Evolutionary conservation across 2,888 invertebrate genomes (phyloP).

Genomic region (Encarsia formosa): DNA sequence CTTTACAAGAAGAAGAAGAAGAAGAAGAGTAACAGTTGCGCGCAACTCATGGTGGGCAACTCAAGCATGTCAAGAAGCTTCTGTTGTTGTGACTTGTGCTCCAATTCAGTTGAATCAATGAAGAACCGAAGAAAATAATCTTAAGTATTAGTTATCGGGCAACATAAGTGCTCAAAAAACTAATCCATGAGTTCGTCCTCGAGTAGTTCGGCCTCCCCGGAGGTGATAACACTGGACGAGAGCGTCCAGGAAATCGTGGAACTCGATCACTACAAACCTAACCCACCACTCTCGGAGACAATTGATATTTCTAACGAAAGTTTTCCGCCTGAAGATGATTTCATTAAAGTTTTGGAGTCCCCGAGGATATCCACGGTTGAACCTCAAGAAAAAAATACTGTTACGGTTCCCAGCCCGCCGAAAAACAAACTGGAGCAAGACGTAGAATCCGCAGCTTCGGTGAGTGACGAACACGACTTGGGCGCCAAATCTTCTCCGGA

Average conservation of each 20-base stretch:
- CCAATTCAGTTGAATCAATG: too few relatives aligned
- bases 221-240: slow-evolving; percentile 3
- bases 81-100: too few relatives aligned
- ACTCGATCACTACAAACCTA: neutral
- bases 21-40: too few relatives aligned
- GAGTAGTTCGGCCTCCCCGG: neutral
- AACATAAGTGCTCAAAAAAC: slow-evolving; percentile 2
- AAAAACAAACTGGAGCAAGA: too few relatives aligned
- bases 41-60: too few relatives aligned
- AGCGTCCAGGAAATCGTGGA: neutral
- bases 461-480: too few relatives aligned
- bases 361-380: slow-evolving; percentile 28
- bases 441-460: too few relatives aligned
- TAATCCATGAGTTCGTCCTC: slow-evolving; percentile 2
- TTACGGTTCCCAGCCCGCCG: slow-evolving; percentile 6
- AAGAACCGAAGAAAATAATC: too few relatives aligned
- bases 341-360: slow-evolving; percentile 33
- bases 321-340: slow-evolving; percentile 35
- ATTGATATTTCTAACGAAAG: slow-evolving; percentile 26
- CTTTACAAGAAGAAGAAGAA: too few relatives aligned
- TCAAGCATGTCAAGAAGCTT: too few relatives aligned
- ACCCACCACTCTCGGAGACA: neutral
- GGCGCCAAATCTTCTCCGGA: too few relatives aligned
- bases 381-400: neutral
- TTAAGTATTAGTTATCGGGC: neutral